These are phyloP conservation scores for Danio albolineatus DNA, from an alignment of 2,797 vertebrate species.

Conservation along the genomic window DNA sequence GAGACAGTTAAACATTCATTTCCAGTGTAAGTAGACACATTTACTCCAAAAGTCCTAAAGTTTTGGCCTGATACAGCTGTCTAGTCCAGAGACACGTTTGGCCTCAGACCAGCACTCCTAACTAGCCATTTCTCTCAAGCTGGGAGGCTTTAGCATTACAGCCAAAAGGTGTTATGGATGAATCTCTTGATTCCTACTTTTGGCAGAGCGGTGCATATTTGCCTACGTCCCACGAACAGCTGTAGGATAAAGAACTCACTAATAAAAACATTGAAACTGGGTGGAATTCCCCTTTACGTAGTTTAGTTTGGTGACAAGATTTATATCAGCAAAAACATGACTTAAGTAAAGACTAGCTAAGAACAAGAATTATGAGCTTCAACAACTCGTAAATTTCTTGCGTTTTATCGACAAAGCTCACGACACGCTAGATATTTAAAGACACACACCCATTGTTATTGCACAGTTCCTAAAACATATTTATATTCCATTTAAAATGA, in stretches of 20 bases:
- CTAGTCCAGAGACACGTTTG: constrained; percentile 21
- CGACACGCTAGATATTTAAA: neutral
- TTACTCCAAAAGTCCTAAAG: neutral
- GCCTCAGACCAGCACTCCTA: constrained; percentile 35
- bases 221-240: constrained; percentile 33
- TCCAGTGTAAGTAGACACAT: constrained; percentile 4
- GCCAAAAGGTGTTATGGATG: constrained; percentile 48
- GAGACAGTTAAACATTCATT: neutral
- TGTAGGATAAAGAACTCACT: constrained; percentile 26
- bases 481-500: neutral
- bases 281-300: constrained; percentile 26
- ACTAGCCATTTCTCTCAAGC: constrained; percentile 50
- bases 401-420: constrained; percentile 1
- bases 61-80: constrained; percentile 13
- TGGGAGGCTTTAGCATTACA: constrained; percentile 40
- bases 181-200: constrained; percentile 45
- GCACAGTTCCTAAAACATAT: neutral
- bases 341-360: constrained; percentile 1
- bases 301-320: constrained; percentile 20
- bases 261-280: constrained; percentile 25
- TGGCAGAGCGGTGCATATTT: constrained; percentile 44
- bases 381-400: neutral
- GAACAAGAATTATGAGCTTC: neutral
- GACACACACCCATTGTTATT: constrained; percentile 11
- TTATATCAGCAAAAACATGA: constrained; percentile 11